These are phyloP conservation scores for Pipistrellus kuhlii DNA, from an alignment of 2,797 vertebrate genomes.

Conservation along the genomic window DNA sequence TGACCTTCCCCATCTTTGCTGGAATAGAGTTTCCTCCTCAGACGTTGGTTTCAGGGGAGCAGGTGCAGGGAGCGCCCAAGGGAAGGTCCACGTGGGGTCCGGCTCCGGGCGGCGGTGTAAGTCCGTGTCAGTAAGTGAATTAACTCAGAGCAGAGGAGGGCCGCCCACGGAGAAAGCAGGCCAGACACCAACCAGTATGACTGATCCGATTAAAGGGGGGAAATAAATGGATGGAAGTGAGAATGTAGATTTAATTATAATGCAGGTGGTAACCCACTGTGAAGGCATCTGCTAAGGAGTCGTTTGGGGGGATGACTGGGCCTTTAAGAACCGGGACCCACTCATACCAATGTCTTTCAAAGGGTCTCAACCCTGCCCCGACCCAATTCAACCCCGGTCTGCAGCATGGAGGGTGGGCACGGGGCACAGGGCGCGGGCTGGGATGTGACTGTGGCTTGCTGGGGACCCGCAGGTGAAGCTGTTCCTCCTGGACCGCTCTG, in stretches of 20 bases:
- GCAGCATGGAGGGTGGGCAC: background rate
- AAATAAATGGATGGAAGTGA: background rate
- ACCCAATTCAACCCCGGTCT: background rate
- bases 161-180: background rate
- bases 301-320: background rate
- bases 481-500: conserved; percentile 86
- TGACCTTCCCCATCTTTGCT: background rate
- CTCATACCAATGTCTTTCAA: background rate
- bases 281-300: background rate
- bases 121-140: background rate
- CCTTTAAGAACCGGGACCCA: background rate
- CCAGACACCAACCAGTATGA: background rate
- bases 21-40: background rate
- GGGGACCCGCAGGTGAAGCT: conserved; percentile 86
- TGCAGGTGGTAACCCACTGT: background rate
- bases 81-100: background rate
- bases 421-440: no score
- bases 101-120: background rate
- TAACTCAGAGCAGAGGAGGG: background rate
- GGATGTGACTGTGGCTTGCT: background rate
- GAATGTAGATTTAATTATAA: background rate
- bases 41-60: background rate
- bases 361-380: background rate
- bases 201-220: background rate
- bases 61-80: no score